These are phyloP conservation scores for Chiloscyllium punctatum DNA, from an alignment of 2,797 vertebrate genomes.

Conservation along the genomic window DNA sequence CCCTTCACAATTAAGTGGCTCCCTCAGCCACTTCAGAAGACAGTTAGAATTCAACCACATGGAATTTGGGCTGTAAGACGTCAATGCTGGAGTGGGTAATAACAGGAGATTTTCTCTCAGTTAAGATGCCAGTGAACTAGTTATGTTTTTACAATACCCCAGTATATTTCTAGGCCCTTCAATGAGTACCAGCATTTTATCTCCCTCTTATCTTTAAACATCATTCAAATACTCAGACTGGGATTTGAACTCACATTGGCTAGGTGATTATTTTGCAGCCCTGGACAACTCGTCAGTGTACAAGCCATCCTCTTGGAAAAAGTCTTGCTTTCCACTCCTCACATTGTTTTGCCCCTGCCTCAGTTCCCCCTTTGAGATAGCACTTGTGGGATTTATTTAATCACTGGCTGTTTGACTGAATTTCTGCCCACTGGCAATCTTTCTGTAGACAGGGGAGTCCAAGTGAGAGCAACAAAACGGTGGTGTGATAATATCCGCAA, in stretches of 20 bases:
- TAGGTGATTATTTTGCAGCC: background rate
- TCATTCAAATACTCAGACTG: background rate
- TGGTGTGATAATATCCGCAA: background rate
- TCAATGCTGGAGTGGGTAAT: background rate
- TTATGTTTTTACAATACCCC: background rate
- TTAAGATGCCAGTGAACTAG: background rate
- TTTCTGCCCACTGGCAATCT: background rate
- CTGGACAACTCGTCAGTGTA: background rate
- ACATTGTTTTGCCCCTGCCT: background rate
- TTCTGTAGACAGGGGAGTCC: background rate
- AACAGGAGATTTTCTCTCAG: background rate
- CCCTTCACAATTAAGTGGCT: background rate
- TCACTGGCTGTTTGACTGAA: background rate
- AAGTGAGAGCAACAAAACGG: background rate
- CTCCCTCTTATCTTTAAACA: background rate
- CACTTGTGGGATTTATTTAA: background rate
- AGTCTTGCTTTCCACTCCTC: background rate
- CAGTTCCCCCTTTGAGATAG: background rate
- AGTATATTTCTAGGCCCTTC: background rate
- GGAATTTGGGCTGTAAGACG: background rate
- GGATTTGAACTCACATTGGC: background rate
- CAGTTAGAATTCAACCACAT: background rate
- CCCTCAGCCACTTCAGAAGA: background rate
- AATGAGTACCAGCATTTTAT: background rate
- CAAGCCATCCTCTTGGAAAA: background rate